Evolutionary conservation across 2,113 vertebrate species (phyloP), one percentile per base, ranked within the genome.

Genomic region (Lontra canadensis): DNA sequence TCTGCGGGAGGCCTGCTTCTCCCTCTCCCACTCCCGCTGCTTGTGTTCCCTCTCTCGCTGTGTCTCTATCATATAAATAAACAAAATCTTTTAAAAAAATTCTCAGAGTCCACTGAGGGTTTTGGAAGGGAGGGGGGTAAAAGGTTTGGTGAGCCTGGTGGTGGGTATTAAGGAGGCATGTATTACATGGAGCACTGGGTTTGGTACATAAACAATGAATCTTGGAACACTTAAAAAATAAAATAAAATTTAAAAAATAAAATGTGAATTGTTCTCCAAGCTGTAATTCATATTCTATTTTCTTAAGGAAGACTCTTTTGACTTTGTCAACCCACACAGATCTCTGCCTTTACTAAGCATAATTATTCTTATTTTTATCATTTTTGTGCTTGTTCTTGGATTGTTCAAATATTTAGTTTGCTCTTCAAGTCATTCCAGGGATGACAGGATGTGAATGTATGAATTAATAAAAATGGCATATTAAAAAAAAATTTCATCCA

Each of bases 391-490:
- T 94, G 0, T 80, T 88, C 2, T 80, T 34, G 6, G 29, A 67
- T 31, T 82, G 10, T 84, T 57, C 8, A 89, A 93, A 67, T 83
- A 94, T 34, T 95, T 87, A 91, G 9, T 82, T 85, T 13, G 4
- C 87, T 31, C 9, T 20, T 90, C 39, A 84, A 88, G 3, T 87
- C 8, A 91, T 91, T 76, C 29, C 85, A 10, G 13, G 86, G 15
- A 76, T 79, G 12, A 71, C 17, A 52, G 34, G 4, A 17, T 73
- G 10, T 61, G 13, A 90, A 39, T 76, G 1, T 47, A 42, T 93
- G 36, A 89, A 79, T 97, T 18, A 96, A n/a, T 73, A 79, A 63
- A 93, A 85, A 57, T n/a, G 26, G 88, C 73, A 81, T 81, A 61
- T 47, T 6, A 42, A 95, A 83, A 44, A 34, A 25, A 34, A 59